Evolutionary conservation across 30 jellyfish, hydroid and myxozoan genomes (phyloP), one percentile per base, ranked within the genome.

Genomic region (Turritopsis rubra): DNA sequence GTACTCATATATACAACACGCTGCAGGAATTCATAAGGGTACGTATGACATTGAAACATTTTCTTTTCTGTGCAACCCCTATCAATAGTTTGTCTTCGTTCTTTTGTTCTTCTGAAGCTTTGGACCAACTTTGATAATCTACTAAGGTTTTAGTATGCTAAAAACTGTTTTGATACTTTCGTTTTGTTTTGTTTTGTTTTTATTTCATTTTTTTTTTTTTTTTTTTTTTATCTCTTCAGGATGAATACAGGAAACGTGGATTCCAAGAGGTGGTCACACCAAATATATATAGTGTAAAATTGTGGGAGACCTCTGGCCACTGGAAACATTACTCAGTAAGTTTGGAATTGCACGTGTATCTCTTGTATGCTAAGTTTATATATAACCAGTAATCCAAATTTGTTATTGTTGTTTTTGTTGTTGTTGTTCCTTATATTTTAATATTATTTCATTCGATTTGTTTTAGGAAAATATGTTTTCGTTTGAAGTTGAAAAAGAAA

Each of bases 231-330:
- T 27, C 53, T 8, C 1, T 8, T 77, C 25, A 91, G 96, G 70
- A 90, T 21, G 98, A 93, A 83, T 93, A 93, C 86, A 81, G 84
- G 83, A 79, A 85, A 25, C 90, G 97, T 1, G 99, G 97, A 23
- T 94, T 81, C 73, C 95, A 89, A 75, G 99, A 94, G 86, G 99
- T 94, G 18, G 82, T 89, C 26, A 70, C 99, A 18, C 99, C 99
- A 29, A 89, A 94, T 68, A 88, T 94, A 53, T 89, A 81, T 87
- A 89, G 96, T 86, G 81, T 91, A 16, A 89, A 87, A 80, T 82
- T 94, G 23, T 94, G 99, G 99, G 96, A 88, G 77, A 89, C 96
- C 0, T 94, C 99, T 8, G 99, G 99, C 0, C 99, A 94, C 81
- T 94, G 99, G 99, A 96, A 94, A 60, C 97, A 94, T 75, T 94